Percentiles rank a stretch among this genome's conserved stretches.
Evolutionary conservation across 2,113 vertebrate genomes (phyloP).

Genomic region (Motacilla tschutschensis): DNA sequence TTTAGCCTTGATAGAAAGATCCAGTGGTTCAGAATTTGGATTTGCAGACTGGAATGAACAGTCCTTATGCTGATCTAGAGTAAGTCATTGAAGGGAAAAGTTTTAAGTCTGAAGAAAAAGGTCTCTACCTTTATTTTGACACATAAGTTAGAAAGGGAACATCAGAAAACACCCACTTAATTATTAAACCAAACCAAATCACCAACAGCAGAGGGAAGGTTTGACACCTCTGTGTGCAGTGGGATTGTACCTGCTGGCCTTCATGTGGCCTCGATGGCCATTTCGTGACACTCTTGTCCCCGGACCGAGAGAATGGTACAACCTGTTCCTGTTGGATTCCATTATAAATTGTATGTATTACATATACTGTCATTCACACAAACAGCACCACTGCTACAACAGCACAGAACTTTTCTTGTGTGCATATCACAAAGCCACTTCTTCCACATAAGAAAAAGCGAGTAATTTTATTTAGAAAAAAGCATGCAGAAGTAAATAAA

Average conservation of each 20-base stretch:
- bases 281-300: slow-evolving; percentile 95
- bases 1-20: neutral
- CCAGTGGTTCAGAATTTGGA: slow-evolving; percentile 24
- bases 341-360: slow-evolving; percentile 84
- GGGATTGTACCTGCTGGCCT: slow-evolving; percentile 94
- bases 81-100: slow-evolving; percentile 7
- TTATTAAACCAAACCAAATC: slow-evolving; percentile 67
- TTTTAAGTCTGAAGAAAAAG: slow-evolving; percentile 35
- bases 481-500: neutral
- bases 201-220: slow-evolving; percentile 74
- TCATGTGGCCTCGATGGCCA: slow-evolving; percentile 93
- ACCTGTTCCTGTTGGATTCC: slow-evolving; percentile 97
- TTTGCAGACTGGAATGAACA: slow-evolving; percentile 40
- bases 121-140: slow-evolving; percentile 37
- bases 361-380: slow-evolving; percentile 68
- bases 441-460: neutral
- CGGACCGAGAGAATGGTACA: slow-evolving; percentile 98
- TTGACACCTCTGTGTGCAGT: slow-evolving; percentile 67
- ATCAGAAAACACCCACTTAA: slow-evolving; percentile 65
- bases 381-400: slow-evolving; percentile 62
- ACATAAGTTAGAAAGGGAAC: slow-evolving; percentile 62
- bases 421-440: slow-evolving; percentile 31
- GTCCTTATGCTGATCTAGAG: neutral
- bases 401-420: slow-evolving; percentile 21
- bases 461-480: slow-evolving; percentile 21